These are phyloP conservation scores for Eristalinus aeneus DNA, from an alignment of 2,888 invertebrate species.

Conservation along the genomic window DNA sequence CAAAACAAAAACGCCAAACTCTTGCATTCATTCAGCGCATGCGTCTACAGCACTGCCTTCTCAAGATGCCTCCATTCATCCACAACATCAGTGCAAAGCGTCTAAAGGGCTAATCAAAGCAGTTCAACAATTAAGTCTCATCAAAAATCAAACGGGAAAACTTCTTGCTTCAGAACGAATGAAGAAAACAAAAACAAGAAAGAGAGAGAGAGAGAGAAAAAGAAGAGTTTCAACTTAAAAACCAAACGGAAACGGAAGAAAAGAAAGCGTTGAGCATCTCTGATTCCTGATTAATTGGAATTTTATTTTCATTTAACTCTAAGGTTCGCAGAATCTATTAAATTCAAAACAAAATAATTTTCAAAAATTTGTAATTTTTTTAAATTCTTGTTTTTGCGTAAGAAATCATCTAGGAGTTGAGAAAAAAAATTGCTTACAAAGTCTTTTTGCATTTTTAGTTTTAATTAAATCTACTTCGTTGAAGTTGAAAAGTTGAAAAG, in stretches of 20 bases:
- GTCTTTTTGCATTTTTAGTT: background rate
- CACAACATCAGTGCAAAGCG: background rate
- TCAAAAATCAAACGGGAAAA: background rate
- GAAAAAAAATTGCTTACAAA: constrained; percentile 16
- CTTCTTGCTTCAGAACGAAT: background rate
- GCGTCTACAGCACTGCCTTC: background rate
- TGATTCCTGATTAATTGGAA: constrained; percentile 60
- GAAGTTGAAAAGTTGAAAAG: constrained; percentile 25
- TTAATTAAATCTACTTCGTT: constrained; percentile 54
- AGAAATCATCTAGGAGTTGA: constrained; percentile 31
- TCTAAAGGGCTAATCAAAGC: background rate
- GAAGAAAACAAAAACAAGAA: background rate
- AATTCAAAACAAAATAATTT: background rate
- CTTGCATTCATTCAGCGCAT: background rate
- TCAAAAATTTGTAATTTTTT: constrained; percentile 4
- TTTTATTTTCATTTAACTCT: constrained; percentile 26
- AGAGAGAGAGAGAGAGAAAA: background rate
- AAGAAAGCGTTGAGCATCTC: constrained; percentile 15
- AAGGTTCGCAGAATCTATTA: constrained; percentile 42
- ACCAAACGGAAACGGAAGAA: constrained; percentile 12
- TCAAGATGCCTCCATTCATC: background rate
- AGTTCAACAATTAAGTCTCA: background rate
- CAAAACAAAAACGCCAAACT: background rate
- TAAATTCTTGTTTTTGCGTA: background rate
- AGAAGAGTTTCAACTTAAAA: constrained; percentile 12